These are phyloP conservation scores for Pseudotriccus pelzelni DNA, from an alignment of 2,797 vertebrate species.

Conservation along the genomic window DNA sequence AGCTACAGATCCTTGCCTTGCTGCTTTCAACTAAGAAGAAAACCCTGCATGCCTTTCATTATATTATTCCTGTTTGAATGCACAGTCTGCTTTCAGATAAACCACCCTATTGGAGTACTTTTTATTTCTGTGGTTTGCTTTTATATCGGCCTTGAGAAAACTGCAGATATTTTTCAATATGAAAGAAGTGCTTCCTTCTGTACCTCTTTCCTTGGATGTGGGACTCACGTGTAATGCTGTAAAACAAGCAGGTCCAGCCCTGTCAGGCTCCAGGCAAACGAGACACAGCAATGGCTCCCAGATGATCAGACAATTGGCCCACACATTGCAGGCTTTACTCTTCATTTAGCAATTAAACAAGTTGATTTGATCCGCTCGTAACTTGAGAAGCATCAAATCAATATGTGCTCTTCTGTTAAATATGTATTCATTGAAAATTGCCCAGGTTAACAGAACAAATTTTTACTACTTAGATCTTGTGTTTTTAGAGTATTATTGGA, in stretches of 20 bases:
- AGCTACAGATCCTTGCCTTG: background rate
- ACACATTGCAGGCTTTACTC: background rate
- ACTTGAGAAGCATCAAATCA: background rate
- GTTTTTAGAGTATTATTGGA: background rate
- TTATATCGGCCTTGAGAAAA: background rate
- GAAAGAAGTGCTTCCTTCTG: fast-evolving
- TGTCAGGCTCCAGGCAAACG: background rate
- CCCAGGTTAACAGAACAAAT: background rate
- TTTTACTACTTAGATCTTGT: background rate
- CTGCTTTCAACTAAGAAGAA: background rate
- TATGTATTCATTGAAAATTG: background rate
- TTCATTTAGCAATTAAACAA: background rate
- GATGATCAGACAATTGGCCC: background rate
- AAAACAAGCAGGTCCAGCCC: background rate
- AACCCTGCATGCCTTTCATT: fast-evolving
- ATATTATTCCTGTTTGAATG: background rate
- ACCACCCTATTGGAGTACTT: background rate
- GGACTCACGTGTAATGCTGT: background rate
- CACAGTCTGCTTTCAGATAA: background rate
- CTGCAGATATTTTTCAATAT: background rate
- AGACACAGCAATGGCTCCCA: background rate
- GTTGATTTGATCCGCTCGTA: background rate
- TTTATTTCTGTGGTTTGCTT: background rate
- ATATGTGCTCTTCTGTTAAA: background rate
- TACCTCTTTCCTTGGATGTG: background rate